Percentiles rank a stretch among this genome's conserved stretches.
Conservation (phyloP, 2,797 vertebrate genomes). For the Atherinosoma microstoma region DNA sequence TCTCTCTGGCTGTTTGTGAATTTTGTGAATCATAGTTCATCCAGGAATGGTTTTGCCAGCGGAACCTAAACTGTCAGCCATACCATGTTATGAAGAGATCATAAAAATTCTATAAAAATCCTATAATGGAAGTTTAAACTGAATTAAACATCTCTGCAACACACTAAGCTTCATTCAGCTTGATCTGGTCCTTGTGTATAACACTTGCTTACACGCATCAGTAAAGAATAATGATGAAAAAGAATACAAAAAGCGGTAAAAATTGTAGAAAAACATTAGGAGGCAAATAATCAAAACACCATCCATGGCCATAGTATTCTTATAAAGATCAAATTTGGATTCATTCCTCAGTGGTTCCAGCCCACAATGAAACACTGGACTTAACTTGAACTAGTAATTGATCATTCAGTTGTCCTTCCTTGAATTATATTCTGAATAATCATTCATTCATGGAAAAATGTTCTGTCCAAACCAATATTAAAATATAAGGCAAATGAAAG, state of each 20-base stretch:
- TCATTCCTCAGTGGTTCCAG: conserved; percentile 77
- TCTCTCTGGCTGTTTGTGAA: conserved; percentile 45
- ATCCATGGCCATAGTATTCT: conserved; percentile 53
- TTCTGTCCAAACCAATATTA: conserved; percentile 54
- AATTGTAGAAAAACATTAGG: conserved; percentile 79
- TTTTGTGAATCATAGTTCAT: conserved; percentile 59
- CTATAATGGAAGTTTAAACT: conserved; percentile 41
- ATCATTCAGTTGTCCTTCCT: conserved; percentile 59
- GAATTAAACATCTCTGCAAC: conserved; percentile 39
- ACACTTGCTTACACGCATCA: conserved; percentile 54
- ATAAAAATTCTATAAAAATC: conserved; percentile 50
- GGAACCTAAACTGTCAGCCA: conserved; percentile 54
- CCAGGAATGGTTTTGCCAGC: conserved; percentile 63
- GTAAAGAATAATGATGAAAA: conserved; percentile 73
- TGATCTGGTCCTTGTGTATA: conserved; percentile 47
- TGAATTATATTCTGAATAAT: conserved; percentile 50
- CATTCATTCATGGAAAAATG: conserved; percentile 53
- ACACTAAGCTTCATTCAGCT: conserved; percentile 60
- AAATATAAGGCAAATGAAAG: conserved; percentile 69
- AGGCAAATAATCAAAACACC: conserved; percentile 67
- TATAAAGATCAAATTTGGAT: conserved; percentile 55
- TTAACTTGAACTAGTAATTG: conserved; percentile 61
- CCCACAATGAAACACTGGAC: conserved; percentile 81
- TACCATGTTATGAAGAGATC: conserved; percentile 48
- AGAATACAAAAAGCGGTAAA: conserved; percentile 79